Base-by-base conservation (phyloP, 1,140 invertebrate species). In the Polypedilum vanderplanki region DNA sequence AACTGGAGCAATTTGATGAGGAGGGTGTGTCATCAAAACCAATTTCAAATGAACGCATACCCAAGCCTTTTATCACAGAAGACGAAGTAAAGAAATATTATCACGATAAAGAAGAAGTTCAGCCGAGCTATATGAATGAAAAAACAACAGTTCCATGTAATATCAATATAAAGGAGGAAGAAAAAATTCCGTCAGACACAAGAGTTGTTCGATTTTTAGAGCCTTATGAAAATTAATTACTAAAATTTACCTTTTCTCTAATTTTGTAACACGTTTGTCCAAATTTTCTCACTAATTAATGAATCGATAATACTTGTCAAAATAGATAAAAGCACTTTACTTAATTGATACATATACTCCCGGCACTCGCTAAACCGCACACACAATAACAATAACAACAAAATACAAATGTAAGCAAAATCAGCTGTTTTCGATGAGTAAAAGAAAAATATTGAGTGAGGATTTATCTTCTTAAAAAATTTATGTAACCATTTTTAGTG, bases 161-260 rank as follows among this genome's bases (percentile, higher is more conserved):
- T 12, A 70, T 70, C 20, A 70, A 70, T 20, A 20, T 70, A 9
- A 70, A 70, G 20, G 65, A 70, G 18, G 65, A 70, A 1, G 9
- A n/a, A 10, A 7, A 70, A 8, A 70, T 70, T 9, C 65, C 65
- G 1, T 70, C 65, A 2, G 65, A 70, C 18, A 70, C 17, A 20
- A 9, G 65, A 8, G 18, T 70, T 12, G 65, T 70, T 18, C 17
- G 65, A 70, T 70, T 70, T 70, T 70, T 70, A 22, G 65, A 70
- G 10, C 65, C 46, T n/a, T 12, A 57, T n/a, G 46, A 70, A 70
- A 9, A 18, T 20, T 70, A 70, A 57, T 57, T 57, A 46, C 41
- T 46, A 9, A 4, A 46, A 57, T 22, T 70, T 18, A 70, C 17
- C 17, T 9, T 5, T 22, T 70, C 20, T 70, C 18, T 70, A 18